These are phyloP conservation scores for Psococerastis gibbosa DNA, from an alignment of 2,888 invertebrate genomes.

Conservation along the genomic window DNA sequence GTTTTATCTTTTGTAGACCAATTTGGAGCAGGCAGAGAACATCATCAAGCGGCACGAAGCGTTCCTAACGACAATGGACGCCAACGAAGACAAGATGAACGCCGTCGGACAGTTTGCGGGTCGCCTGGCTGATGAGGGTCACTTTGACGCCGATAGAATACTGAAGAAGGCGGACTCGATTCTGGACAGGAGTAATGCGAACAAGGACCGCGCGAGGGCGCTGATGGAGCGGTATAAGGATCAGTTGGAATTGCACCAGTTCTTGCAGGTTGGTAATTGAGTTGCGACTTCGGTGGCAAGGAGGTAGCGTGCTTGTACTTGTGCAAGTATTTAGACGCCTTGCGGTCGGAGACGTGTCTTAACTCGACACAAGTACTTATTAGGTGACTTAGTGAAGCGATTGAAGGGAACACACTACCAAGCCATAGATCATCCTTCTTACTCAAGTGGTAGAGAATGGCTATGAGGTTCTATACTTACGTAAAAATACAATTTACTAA, in stretches of 20 bases:
- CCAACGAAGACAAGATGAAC: conserved; percentile 98
- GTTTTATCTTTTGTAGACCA: conserved; percentile 27
- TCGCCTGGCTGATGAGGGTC: conserved; percentile 74
- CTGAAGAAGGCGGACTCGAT: conserved; percentile 91
- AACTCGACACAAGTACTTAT: no score
- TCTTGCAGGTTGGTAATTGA: conserved; percentile 50
- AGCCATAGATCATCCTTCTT: no score
- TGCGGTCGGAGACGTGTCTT: no score
- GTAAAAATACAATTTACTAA: no score
- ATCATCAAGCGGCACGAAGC: conserved; percentile 94
- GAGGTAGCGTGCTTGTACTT: no score
- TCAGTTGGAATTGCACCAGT: conserved; percentile 88
- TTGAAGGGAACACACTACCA: no score
- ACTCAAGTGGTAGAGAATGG: no score
- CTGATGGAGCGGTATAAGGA: conserved; percentile 87
- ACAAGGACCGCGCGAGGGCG: conserved; percentile 78
- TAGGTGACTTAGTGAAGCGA: no score
- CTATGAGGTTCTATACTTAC: no score
- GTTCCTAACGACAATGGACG: conserved; percentile 98
- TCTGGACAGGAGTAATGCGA: conserved; percentile 70
- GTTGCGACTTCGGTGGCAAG: no score
- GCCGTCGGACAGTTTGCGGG: conserved; percentile 88
- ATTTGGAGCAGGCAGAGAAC: conserved; percentile 94
- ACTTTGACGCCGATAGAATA: conserved; percentile 92
- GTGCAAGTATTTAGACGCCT: no score